Evolutionary conservation across 2,888 invertebrate genomes (phyloP), one percentile per base, ranked within the genome.

Genomic region (Tetranychus truncatus): DNA sequence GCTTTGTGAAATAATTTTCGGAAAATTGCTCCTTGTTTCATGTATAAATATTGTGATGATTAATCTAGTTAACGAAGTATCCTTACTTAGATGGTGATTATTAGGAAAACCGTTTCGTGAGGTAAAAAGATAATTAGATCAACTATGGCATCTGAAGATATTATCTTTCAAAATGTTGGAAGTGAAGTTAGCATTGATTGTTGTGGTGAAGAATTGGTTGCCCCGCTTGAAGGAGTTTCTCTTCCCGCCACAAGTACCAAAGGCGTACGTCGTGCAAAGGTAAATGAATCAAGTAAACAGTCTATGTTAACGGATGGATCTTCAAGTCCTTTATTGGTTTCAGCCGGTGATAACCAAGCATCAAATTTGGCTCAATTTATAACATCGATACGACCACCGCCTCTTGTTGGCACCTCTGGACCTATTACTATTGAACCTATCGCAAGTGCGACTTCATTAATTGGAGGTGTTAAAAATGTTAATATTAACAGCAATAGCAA

Each of bases 121-220:
- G 34, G 34, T 34, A 34, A 34, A 24, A 24, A 34, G 34, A 34
- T 34, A 34, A 34, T 34, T 34, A 34, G 34, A 34, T 34, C 34
- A 34, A 34, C 34, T 34, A 55, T 55, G 55, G 55, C 55, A 15
- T 55, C 24, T 24, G 75, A 75, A n/a, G 75, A 71, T 20, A 72
- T 75, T 65, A 71, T 75, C 20, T 72, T 75, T 71, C 55, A 34
- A 18, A 72, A 75, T 72, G 75, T 75, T 65, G 75, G 66, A 65
- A 75, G 66, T 72, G 75, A 75, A 72, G 75, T 75, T 45, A 75
- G 75, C 72, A 75, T 75, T 66, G 55, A 46, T 18, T 66, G 71
- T 55, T 72, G 21, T 44, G 8, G n/a, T 72, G 69, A 69, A 69
- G 34, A 69, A 55, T 55, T 55, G 69, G 69, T 20, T 24, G 69